Evolutionary conservation across 2,888 invertebrate genomes (phyloP), one percentile per base, ranked within the genome.

Genomic region (Hyles lineata): DNA sequence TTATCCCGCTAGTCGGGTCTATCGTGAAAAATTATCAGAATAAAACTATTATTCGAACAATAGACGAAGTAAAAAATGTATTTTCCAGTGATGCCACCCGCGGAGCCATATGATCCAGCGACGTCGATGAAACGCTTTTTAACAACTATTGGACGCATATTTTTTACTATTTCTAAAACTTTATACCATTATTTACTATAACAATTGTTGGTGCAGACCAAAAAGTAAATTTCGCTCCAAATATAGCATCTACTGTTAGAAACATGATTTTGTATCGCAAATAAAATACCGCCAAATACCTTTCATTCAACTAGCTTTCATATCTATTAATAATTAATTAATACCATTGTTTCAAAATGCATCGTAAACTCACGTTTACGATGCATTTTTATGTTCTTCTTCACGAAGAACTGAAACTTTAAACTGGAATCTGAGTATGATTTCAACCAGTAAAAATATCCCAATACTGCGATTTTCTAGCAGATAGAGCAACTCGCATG

Each of bases 181-280:
- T 67, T 43, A 21, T 63, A 43, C 35, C n/a, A 63, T 63, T 67
- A 23, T 67, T 67, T 67, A 21, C 23, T 21, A 21, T 43, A 21
- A 55, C 55, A 55, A 32, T 67, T n/a, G 43, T 15, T 23, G 29
- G n/a, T 32, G 61, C 15, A 17, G 15, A n/a, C 5, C 3, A n/a
- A 67, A 67, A 67, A 67, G 63, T 43, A 50, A 63, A 50, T 67
- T 43, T 43, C 43, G 43, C 50, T 67, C 63, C 50, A 21, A 67
- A 67, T 67, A 29, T 29, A 62, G 29, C 21, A 43, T 43, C n/a
- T 67, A 21, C 23, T 43, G 32, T 43, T 67, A 43, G 43, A 35
- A n/a, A 55, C 55, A 17, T n/a, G n/a, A 0, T 55, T 55, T 55
- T 55, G 55, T 55, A 5, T 19, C 43, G 43, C 11, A 43, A 43